Percentiles rank a stretch among this genome's conserved stretches.
phyloP scores from a whole-genome alignment of 2,797 vertebrate genomes.

The Premnoplex brunnescens region DNA sequence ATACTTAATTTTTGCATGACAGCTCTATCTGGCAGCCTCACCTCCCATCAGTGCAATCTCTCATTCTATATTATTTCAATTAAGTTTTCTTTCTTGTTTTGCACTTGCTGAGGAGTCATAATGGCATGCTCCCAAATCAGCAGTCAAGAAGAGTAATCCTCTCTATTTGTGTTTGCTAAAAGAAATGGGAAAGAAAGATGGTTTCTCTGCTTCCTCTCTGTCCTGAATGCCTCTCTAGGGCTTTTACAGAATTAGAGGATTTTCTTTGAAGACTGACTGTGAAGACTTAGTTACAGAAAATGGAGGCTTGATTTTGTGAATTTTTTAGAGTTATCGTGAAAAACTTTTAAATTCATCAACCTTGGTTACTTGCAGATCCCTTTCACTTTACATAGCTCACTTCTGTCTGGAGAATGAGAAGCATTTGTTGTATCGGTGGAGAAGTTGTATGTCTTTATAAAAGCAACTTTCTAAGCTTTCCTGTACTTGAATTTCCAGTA shows the following conservation, averaged over 20 bases:
- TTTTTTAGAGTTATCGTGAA: background rate
- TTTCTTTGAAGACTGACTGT: background rate
- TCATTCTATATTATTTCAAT: conserved; percentile 44
- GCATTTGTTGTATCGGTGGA: background rate
- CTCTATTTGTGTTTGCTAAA: background rate
- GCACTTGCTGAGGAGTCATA: background rate
- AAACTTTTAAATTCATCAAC: background rate
- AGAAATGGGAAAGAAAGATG: background rate
- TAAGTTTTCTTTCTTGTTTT: conserved; percentile 29
- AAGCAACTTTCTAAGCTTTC: background rate
- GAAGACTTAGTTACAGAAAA: background rate
- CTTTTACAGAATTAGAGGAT: background rate
- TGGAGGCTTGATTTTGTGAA: background rate
- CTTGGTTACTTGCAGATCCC: background rate
- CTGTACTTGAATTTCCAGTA: background rate
- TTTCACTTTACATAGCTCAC: background rate
- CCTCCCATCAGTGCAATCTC: conserved; percentile 4
- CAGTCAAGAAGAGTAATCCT: conserved; percentile 2
- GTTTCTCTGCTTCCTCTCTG: background rate
- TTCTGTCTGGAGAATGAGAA: background rate
- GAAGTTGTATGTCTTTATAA: background rate
- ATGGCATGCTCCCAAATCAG: background rate
- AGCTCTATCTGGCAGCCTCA: conserved; percentile 38
- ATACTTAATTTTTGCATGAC: conserved; percentile 4
- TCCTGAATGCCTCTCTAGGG: background rate